Conservation (phyloP, 2,888 invertebrate genomes). For the Hedya salicella region DNA sequence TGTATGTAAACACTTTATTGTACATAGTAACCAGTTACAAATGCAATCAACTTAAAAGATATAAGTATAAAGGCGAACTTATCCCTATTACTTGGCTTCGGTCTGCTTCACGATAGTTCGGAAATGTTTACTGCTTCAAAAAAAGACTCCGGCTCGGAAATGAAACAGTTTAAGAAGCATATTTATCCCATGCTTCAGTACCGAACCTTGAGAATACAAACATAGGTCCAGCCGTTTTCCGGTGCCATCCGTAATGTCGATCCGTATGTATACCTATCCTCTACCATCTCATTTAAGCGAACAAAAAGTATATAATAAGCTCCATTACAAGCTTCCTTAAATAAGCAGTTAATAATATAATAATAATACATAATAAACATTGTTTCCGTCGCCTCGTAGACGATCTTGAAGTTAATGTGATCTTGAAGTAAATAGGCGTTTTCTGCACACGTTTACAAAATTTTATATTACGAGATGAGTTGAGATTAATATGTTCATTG, state of each 20-base stretch:
- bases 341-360: constrained; percentile 34
- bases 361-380: constrained; percentile 35
- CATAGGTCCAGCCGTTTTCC: no score
- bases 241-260: neutral
- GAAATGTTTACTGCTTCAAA: no score
- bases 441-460: neutral
- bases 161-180: no score
- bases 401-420: constrained; percentile 28
- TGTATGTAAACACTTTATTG: no score
- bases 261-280: constrained; percentile 12
- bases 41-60: no score
- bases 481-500: neutral
- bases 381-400: constrained; percentile 24
- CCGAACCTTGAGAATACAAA: no score
- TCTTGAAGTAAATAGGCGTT: neutral
- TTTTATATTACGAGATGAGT: neutral
- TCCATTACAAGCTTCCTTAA: constrained; percentile 28
- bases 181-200: no score
- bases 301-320: constrained; percentile 32
- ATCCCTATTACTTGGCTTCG: no score
- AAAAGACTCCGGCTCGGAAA: no score
- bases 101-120: no score
- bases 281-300: constrained; percentile 4
- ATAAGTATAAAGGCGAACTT: no score
- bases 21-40: no score